Percentiles rank a stretch among this genome's conserved stretches.
phyloP scores from a whole-genome alignment of 2,797 vertebrate species.

The Enteromius thamalakanensis region DNA sequence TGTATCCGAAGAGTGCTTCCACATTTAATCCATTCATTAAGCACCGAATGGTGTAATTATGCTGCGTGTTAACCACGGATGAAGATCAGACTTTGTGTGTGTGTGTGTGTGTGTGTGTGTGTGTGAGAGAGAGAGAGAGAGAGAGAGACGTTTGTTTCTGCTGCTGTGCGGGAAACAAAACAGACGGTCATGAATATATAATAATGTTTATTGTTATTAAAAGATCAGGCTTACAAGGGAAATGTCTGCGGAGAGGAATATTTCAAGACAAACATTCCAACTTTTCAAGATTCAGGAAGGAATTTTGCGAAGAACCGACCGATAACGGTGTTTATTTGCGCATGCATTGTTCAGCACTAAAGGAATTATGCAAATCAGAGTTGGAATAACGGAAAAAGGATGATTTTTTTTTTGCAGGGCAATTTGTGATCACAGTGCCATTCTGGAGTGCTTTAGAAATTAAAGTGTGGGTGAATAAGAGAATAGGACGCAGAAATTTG shows the following conservation, averaged over 20 bases:
- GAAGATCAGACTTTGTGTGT: slow-evolving; percentile 31
- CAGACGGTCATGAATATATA: slow-evolving; percentile 33
- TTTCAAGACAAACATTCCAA: background rate
- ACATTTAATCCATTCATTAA: slow-evolving; percentile 58
- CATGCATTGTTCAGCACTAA: background rate
- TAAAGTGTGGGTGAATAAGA: background rate
- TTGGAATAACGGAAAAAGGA: background rate
- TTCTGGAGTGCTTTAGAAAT: background rate
- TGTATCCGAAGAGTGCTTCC: slow-evolving; percentile 48
- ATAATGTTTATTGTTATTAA: slow-evolving; percentile 37
- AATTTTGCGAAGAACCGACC: background rate
- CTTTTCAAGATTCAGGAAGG: background rate
- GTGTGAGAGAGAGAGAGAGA: background rate
- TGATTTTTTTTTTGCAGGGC: background rate
- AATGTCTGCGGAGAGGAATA: slow-evolving; percentile 14
- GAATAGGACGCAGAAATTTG: background rate
- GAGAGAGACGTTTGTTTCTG: background rate
- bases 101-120: slow-evolving; percentile 10
- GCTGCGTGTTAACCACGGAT: slow-evolving; percentile 36
- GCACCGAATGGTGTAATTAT: slow-evolving; percentile 54
- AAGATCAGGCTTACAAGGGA: slow-evolving; percentile 15
- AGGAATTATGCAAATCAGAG: background rate
- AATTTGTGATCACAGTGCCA: background rate
- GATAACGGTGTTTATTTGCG: background rate
- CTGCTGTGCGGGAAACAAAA: slow-evolving; percentile 8